These are phyloP conservation scores for Carapus acus DNA, from an alignment of 2,797 vertebrate species.

Conservation along the genomic window DNA sequence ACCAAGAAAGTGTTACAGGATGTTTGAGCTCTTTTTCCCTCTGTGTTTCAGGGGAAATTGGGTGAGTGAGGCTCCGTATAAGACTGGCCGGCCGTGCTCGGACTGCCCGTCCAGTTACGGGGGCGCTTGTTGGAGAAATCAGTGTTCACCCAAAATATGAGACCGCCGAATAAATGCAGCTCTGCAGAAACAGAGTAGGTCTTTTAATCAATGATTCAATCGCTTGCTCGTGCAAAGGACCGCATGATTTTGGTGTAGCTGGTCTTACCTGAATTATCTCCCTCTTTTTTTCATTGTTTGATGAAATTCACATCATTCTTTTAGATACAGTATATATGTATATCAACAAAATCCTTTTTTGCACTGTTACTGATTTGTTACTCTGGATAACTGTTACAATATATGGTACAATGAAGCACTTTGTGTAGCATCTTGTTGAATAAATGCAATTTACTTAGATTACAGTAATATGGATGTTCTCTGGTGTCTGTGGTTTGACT, in stretches of 20 bases:
- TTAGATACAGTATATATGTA: constrained; percentile 1
- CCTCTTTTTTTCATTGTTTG: too few relatives aligned
- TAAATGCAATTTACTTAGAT: constrained; percentile 7
- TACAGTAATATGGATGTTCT: background rate
- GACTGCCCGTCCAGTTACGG: constrained; percentile 80
- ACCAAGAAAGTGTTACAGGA: background rate
- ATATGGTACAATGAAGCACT: constrained; percentile 41
- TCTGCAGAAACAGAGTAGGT: too few relatives aligned
- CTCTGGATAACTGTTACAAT: constrained; percentile 19
- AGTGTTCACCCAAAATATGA: constrained; percentile 69
- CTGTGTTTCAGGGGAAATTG: constrained; percentile 81
- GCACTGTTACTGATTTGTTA: constrained; percentile 52
- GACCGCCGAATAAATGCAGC: background rate
- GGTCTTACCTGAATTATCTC: too few relatives aligned
- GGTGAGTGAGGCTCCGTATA: constrained; percentile 83
- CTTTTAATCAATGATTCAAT: too few relatives aligned
- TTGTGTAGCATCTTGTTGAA: constrained; percentile 41
- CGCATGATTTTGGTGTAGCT: too few relatives aligned
- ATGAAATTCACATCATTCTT: too few relatives aligned
- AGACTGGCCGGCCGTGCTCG: constrained; percentile 78
- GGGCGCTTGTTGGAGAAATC: constrained; percentile 79
- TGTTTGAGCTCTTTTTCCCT: background rate
- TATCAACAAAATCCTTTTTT: constrained; percentile 31
- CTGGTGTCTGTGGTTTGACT: constrained; percentile 10
- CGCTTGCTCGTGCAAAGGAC: too few relatives aligned